These are phyloP conservation scores for Corythaixoides concolor DNA, from an alignment of 2,113 vertebrate species.

Conservation along the genomic window DNA sequence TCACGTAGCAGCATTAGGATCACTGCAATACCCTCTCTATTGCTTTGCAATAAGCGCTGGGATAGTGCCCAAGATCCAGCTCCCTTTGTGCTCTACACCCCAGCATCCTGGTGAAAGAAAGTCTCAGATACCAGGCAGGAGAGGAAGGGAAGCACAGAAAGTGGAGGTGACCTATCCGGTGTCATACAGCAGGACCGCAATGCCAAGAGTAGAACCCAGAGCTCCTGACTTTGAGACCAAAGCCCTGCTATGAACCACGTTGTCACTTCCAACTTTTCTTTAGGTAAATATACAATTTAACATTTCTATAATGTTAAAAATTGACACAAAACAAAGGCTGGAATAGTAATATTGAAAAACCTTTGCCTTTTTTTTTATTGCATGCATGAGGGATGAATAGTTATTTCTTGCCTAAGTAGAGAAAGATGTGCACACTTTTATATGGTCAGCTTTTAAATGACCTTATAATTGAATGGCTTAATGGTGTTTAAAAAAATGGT, in stretches of 20 bases:
- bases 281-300: neutral
- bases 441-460: neutral
- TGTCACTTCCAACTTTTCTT: neutral
- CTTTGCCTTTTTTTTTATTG: neutral
- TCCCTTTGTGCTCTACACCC: neutral
- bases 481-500: neutral
- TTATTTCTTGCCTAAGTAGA: neutral
- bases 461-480: neutral
- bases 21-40: neutral
- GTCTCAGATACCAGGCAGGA: neutral
- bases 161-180: neutral
- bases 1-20: neutral
- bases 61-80: neutral
- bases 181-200: neutral
- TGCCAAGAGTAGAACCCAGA: neutral
- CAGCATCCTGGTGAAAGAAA: neutral
- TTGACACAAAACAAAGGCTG: neutral
- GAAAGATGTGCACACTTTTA: neutral
- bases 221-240: neutral
- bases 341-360: neutral
- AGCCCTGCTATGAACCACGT: neutral
- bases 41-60: neutral
- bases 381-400: neutral
- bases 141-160: neutral
- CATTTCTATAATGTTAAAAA: neutral